Evolutionary conservation across 2,113 vertebrate species (phyloP).

Genomic region (Vombatus ursinus): DNA sequence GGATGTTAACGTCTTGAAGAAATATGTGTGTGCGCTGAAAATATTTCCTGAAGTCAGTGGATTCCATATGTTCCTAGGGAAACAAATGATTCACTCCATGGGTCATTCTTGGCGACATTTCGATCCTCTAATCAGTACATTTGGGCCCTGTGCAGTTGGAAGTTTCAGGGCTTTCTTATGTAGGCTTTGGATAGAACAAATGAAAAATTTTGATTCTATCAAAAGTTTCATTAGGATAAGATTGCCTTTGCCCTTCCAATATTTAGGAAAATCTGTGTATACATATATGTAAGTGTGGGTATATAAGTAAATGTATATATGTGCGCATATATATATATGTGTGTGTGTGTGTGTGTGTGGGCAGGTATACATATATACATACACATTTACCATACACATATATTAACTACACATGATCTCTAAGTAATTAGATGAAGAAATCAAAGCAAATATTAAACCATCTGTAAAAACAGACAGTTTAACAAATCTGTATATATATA

Average conservation of each 20-base stretch:
- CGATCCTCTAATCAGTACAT: conserved; percentile 78
- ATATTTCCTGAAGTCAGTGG: conserved; percentile 88
- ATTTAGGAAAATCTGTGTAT: conserved; percentile 12
- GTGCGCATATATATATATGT: neutral
- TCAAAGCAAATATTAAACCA: too few relatives aligned
- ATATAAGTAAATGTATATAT: neutral
- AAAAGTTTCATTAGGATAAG: conserved; percentile 18
- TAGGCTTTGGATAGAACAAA: conserved; percentile 43
- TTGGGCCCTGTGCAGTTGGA: conserved; percentile 65
- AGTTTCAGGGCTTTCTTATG: conserved; percentile 60
- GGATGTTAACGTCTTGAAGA: conserved; percentile 84
- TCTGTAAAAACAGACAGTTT: neutral
- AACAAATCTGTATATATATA: too few relatives aligned
- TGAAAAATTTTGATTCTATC: conserved; percentile 42
- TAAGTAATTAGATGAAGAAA: too few relatives aligned
- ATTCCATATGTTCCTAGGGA: conserved; percentile 84
- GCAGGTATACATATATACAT: neutral
- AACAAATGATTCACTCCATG: conserved; percentile 79
- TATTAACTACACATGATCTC: neutral
- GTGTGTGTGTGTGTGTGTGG: too few relatives aligned
- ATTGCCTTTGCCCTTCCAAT: neutral
- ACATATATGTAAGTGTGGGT: neutral
- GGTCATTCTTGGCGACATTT: conserved; percentile 80
- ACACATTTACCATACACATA: neutral
- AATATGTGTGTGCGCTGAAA: conserved; percentile 84